Evolutionary conservation across 2,797 vertebrate species (phyloP).

Genomic region (Alectoris magna): DNA sequence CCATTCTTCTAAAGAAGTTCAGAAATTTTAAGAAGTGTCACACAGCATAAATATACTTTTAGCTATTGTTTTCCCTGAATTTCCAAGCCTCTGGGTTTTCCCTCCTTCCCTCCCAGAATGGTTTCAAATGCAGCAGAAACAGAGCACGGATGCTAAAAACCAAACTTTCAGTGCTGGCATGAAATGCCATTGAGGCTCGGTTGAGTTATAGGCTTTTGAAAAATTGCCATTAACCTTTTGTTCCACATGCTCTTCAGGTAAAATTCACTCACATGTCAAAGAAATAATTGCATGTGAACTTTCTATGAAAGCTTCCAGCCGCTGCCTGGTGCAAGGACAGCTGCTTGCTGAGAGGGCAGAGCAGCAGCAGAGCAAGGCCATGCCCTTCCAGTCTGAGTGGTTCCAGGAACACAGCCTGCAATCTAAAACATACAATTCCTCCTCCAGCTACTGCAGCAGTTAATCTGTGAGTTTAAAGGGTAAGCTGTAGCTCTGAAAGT

Average conservation of each 20-base stretch:
- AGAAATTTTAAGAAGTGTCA: neutral
- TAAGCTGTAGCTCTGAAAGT: constrained; percentile 8
- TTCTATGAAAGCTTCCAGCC: constrained; percentile 30
- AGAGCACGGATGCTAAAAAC: neutral
- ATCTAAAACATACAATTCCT: neutral
- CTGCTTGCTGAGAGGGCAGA: neutral
- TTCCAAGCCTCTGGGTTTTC: neutral
- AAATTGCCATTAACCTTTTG: constrained; percentile 48
- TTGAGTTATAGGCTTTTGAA: constrained; percentile 13
- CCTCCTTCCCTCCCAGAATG: neutral
- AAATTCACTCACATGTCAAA: constrained; percentile 8
- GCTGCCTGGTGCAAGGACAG: neutral
- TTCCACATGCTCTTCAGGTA: constrained; percentile 34
- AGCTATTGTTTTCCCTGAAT: neutral
- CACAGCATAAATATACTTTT: neutral
- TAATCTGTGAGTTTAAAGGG: neutral
- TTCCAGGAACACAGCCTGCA: neutral
- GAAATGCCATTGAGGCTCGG: neutral
- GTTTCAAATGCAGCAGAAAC: constrained; percentile 4
- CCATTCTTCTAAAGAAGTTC: neutral
- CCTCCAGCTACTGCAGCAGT: neutral
- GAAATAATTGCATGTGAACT: constrained; percentile 22
- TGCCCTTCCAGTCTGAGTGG: neutral
- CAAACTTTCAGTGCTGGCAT: constrained; percentile 6
- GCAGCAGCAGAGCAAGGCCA: neutral